phyloP scores from a whole-genome alignment of 2,113 vertebrate genomes.

The Oreamnos americanus region DNA sequence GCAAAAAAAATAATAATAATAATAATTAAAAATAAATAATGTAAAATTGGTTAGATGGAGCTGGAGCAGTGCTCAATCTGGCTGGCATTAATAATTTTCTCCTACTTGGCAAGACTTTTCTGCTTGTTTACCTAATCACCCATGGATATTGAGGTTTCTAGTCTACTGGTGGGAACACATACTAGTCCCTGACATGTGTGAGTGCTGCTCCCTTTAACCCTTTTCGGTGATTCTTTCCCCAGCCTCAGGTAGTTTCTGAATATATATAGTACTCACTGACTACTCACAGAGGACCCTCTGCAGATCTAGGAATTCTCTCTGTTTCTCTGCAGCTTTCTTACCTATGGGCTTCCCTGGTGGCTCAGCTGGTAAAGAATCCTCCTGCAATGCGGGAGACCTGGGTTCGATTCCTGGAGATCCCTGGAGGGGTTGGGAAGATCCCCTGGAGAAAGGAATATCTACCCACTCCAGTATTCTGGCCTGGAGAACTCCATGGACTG shows the following conservation, averaged over 20 bases:
- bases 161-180: not conserved
- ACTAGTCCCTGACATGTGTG: not conserved
- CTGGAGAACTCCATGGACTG: not conserved
- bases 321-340: not conserved
- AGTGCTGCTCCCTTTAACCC: not conserved
- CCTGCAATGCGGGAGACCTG: fast-evolving
- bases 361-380: not conserved
- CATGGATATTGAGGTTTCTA: not conserved
- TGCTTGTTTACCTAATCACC: not conserved
- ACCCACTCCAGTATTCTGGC: not conserved
- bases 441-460: not conserved
- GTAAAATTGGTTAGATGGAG: not conserved
- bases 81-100: no score
- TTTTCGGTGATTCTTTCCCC: not conserved
- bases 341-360: not conserved
- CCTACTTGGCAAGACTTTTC: not conserved
- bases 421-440: not conserved
- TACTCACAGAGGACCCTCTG: no score
- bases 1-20: not conserved
- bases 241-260: not conserved
- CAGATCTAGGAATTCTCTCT: not conserved
- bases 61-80: not conserved
- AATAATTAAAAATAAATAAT: not conserved
- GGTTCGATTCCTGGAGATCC: not conserved
- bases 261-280: not conserved